phyloP scores from a whole-genome alignment of 2,888 invertebrate genomes.

The Lacanobia wlatinum region DNA sequence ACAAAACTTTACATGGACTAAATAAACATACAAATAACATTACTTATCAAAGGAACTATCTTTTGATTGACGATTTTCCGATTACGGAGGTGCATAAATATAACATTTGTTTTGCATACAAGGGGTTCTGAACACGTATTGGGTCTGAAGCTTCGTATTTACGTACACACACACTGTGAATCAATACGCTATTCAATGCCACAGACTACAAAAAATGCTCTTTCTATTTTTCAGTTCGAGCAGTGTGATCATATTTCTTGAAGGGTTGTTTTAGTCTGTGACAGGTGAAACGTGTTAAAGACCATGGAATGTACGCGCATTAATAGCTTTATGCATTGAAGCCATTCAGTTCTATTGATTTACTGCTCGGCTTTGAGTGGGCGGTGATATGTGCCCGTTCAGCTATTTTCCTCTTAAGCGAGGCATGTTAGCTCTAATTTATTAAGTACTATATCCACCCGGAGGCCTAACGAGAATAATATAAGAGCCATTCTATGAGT shows the following conservation, averaged over 20 bases:
- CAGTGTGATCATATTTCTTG: conserved; percentile 20
- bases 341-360: conserved; percentile 83
- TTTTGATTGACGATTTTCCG: conserved; percentile 83
- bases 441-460: conserved; percentile 66
- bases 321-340: conserved; percentile 80
- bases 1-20: conserved; percentile 55
- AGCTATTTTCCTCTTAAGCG: conserved; percentile 71
- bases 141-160: conserved; percentile 66
- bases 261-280: conserved; percentile 45
- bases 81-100: conserved; percentile 83
- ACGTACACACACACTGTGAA: conserved; percentile 44
- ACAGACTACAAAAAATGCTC: conserved; percentile 41
- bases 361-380: conserved; percentile 78
- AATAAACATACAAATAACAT: conserved; percentile 63
- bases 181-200: conserved; percentile 42
- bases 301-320: conserved; percentile 59
- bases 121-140: conserved; percentile 75
- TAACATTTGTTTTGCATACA: conserved; percentile 83
- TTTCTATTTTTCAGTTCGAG: not conserved
- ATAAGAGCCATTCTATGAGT: conserved; percentile 23
- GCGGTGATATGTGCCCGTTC: conserved; percentile 77
- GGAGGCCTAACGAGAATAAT: conserved; percentile 37
- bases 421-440: conserved; percentile 71
- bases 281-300: conserved; percentile 57
- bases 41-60: conserved; percentile 77